Percentiles rank a stretch among this genome's conserved stretches.
These are phyloP conservation scores for Laterallus jamaicensis DNA, from an alignment of 2,113 vertebrate species.

Conservation along the genomic window DNA sequence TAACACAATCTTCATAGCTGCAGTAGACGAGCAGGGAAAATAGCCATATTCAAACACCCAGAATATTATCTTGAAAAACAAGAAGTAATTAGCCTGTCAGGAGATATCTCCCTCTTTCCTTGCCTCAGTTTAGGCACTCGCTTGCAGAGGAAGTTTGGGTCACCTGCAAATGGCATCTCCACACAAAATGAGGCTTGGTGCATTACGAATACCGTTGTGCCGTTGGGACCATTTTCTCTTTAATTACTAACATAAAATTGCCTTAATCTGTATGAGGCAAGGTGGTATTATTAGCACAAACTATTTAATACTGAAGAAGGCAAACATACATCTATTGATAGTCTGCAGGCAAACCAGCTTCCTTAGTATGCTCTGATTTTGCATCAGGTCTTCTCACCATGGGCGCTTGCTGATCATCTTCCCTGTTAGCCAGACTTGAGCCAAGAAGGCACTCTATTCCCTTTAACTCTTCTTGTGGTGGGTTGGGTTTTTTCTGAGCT, in stretches of 20 bases:
- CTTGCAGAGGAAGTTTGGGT: background rate
- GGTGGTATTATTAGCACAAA: background rate
- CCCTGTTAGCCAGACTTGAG: background rate
- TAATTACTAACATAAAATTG: background rate
- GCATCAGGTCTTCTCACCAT: background rate
- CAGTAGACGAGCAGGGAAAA: conserved; percentile 2
- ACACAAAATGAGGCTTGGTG: background rate
- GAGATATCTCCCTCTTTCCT: background rate
- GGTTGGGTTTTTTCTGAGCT: background rate
- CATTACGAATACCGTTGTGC: background rate
- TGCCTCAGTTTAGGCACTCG: fast-evolving
- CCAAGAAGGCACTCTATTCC: background rate
- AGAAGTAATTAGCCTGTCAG: conserved; percentile 33
- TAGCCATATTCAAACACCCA: background rate
- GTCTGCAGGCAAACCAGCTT: background rate
- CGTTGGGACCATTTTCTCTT: background rate
- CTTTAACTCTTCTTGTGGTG: background rate
- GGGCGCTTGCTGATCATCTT: background rate
- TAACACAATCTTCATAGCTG: conserved; percentile 16
- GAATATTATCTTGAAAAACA: conserved; percentile 38
- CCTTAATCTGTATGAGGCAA: background rate
- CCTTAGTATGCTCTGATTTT: background rate
- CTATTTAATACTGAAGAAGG: background rate
- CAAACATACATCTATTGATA: background rate
- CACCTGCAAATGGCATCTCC: background rate